Conservation (phyloP, 35 echinoderm and acorn worm species). For the Chiridota heheva region DNA sequence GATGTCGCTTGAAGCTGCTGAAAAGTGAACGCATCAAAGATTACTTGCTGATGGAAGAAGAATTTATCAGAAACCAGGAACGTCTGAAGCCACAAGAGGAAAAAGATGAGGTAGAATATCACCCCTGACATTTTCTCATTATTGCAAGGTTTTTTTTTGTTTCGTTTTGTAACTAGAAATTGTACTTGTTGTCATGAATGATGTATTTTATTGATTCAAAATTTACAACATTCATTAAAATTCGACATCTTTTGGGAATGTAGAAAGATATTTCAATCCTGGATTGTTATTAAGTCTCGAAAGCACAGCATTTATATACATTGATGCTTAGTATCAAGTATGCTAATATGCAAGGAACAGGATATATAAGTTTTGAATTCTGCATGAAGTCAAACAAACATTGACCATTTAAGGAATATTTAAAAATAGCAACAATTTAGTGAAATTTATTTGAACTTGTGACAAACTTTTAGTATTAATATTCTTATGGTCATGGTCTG, state of each 20-base stretch:
- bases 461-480: too few relatives aligned
- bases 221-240: not conserved
- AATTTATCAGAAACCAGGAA: slow-evolving; percentile 96
- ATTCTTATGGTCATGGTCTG: too few relatives aligned
- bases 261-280: not conserved
- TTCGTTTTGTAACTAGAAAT: not conserved
- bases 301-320: too few relatives aligned
- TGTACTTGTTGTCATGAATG: not conserved
- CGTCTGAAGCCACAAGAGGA: slow-evolving; percentile 98
- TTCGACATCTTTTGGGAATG: not conserved
- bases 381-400: too few relatives aligned
- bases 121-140: not conserved
- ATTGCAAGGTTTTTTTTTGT: not conserved
- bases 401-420: too few relatives aligned
- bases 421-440: too few relatives aligned
- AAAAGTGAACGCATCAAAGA: slow-evolving; percentile 97
- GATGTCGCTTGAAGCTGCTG: slow-evolving; percentile 84
- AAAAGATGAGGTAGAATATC: slow-evolving; percentile 83
- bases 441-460: too few relatives aligned
- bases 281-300: too few relatives aligned
- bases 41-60: slow-evolving; percentile 98
- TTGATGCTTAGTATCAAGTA: too few relatives aligned
- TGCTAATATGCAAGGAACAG: too few relatives aligned
- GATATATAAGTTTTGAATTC: too few relatives aligned
- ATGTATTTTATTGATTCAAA: not conserved